A percentile compares a stretch with the other conserved stretches of the same genome.
These are phyloP conservation scores for Batillaria attramentaria DNA, from an alignment of 1,140 invertebrate genomes.

Conservation along the genomic window DNA sequence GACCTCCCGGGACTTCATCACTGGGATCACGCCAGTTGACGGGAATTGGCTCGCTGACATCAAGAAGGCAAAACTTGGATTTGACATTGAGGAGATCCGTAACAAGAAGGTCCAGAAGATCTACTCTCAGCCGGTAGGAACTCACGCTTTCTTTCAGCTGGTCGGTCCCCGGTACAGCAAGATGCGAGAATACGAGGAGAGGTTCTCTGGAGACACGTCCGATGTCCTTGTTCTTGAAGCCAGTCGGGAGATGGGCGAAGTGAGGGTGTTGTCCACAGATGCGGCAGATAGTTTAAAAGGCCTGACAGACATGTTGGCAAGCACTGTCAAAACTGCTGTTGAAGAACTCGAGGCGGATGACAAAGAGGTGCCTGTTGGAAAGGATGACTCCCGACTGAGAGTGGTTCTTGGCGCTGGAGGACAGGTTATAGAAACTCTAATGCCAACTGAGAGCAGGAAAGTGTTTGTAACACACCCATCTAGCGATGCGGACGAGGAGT, in stretches of 20 bases:
- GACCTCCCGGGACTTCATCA: conserved; percentile 60
- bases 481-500: conserved; percentile 21
- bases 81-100: conserved; percentile 43
- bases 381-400: conserved; percentile 21
- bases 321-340: conserved; percentile 26
- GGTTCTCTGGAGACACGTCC: conserved; percentile 21
- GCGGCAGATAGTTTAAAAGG: not conserved
- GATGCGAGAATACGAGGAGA: conserved; percentile 45
- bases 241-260: conserved; percentile 44
- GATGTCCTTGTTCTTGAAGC: conserved; percentile 52
- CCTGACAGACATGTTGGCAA: not conserved
- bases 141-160: conserved; percentile 47
- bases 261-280: conserved; percentile 41
- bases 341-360: conserved; percentile 21
- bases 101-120: conserved; percentile 36
- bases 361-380: conserved; percentile 24
- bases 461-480: conserved; percentile 28
- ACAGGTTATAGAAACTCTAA: conserved; percentile 33
- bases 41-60: conserved; percentile 40
- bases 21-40: conserved; percentile 54
- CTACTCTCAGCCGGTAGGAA: conserved; percentile 47
- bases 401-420: conserved; percentile 41
- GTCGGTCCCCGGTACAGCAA: conserved; percentile 54
- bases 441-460: conserved; percentile 41
- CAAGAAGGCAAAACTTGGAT: not conserved